phyloP scores from a whole-genome alignment of 2,888 invertebrate species.

The Leptinotarsa tumamoca region DNA sequence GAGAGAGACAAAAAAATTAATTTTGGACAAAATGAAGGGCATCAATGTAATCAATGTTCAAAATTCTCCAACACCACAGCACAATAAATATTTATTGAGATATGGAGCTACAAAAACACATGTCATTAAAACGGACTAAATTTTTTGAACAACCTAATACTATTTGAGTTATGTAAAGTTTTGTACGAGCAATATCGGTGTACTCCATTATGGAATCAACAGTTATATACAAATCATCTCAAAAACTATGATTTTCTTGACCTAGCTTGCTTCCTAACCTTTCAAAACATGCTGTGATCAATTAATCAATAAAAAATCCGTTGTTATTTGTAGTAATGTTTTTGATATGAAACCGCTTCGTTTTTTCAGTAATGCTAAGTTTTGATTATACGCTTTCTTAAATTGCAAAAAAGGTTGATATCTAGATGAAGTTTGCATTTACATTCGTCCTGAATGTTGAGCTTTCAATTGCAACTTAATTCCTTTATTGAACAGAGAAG shows the following conservation, averaged over 20 bases:
- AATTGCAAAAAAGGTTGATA: background rate
- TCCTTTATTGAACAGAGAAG: conserved; percentile 72
- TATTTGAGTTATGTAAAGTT: no score
- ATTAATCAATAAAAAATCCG: no score
- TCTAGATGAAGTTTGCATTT: conserved; percentile 1
- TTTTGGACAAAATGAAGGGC: no score
- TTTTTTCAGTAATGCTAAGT: conserved; percentile 7
- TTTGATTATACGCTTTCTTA: background rate
- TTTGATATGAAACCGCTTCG: background rate
- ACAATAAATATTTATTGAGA: no score
- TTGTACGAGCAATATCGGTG: no score
- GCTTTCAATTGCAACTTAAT: background rate
- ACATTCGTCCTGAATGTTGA: background rate
- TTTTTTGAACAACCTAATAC: no score
- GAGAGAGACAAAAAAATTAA: no score
- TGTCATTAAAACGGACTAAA: no score
- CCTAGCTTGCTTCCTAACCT: background rate
- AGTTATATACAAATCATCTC: background rate
- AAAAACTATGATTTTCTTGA: background rate
- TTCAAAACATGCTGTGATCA: background rate
- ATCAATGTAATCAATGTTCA: no score
- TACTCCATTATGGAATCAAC: no score
- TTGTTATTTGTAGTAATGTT: background rate
- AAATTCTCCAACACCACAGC: no score
- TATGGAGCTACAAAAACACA: no score